A percentile compares a stretch with the other conserved stretches of the same genome.
phyloP scores from a whole-genome alignment of 2,113 vertebrate species.

The Nyctibius bracteatus region DNA sequence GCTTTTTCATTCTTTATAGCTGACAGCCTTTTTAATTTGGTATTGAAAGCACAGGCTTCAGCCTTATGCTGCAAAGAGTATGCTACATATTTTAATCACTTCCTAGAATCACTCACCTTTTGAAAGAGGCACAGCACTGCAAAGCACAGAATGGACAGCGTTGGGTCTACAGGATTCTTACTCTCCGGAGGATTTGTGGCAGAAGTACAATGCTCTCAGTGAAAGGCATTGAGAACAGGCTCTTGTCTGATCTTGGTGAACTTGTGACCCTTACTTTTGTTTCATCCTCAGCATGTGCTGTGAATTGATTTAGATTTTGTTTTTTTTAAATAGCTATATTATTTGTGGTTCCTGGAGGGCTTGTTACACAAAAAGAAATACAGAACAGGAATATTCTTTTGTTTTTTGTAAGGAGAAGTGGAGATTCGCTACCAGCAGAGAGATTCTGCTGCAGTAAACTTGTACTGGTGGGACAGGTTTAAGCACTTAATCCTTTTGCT shows the following conservation, averaged over 20 bases:
- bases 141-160: neutral
- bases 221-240: neutral
- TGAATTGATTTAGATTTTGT: neutral
- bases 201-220: neutral
- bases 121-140: neutral
- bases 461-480: slow-evolving; percentile 15
- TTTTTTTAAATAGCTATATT: neutral
- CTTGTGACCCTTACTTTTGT: neutral
- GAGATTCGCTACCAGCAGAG: neutral
- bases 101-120: slow-evolving; percentile 14
- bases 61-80: neutral
- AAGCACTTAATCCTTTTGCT: slow-evolving; percentile 43
- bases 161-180: neutral
- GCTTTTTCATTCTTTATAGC: neutral
- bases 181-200: neutral
- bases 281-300: neutral
- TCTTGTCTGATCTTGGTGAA: neutral
- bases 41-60: neutral
- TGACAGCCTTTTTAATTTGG: neutral
- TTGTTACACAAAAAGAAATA: neutral
- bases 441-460: slow-evolving; percentile 9
- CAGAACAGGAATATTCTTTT: neutral
- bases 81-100: slow-evolving; percentile 26
- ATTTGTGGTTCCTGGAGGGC: neutral
- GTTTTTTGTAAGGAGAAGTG: neutral